Conservation (phyloP, 2,888 invertebrate genomes). For the Lapara coniferarum region DNA sequence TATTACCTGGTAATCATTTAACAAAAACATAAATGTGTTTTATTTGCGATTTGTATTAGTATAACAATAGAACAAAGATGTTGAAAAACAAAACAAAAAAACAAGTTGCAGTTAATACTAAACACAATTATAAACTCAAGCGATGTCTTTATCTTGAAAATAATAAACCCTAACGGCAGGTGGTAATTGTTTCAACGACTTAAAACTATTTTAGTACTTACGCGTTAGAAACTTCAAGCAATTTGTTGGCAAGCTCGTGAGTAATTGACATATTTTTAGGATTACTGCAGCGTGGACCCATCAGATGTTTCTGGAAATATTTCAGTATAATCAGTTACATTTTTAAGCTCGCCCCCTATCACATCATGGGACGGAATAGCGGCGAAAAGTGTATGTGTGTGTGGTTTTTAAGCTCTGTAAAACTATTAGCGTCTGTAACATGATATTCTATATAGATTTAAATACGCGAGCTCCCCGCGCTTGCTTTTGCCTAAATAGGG, state of each 20-base stretch:
- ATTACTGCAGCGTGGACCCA: conserved; percentile 53
- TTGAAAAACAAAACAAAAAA: too few species aligned
- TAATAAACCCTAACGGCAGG: background rate
- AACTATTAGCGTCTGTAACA: too few species aligned
- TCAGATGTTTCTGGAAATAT: conserved; percentile 47
- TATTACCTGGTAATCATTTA: too few species aligned
- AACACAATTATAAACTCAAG: too few species aligned
- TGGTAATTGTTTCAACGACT: background rate
- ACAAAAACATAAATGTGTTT: too few species aligned
- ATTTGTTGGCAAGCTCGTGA: conserved; percentile 45
- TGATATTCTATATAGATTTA: too few species aligned
- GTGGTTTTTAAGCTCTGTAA: background rate
- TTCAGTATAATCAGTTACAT: background rate
- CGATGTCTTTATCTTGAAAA: too few species aligned
- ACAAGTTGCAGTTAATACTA: background rate
- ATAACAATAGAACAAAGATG: background rate
- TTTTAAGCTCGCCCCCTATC: background rate
- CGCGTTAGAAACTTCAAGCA: conserved; percentile 60
- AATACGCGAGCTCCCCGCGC: too few species aligned
- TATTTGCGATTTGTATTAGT: too few species aligned
- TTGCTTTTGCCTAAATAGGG: too few species aligned
- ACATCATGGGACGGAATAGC: too few species aligned
- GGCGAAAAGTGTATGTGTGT: too few species aligned
- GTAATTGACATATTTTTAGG: conserved; percentile 50
- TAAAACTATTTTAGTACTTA: conserved; percentile 45